Evolutionary conservation across 2,888 invertebrate genomes (phyloP), one percentile per base, ranked within the genome.

Genomic region (Lasioglossum morio): DNA sequence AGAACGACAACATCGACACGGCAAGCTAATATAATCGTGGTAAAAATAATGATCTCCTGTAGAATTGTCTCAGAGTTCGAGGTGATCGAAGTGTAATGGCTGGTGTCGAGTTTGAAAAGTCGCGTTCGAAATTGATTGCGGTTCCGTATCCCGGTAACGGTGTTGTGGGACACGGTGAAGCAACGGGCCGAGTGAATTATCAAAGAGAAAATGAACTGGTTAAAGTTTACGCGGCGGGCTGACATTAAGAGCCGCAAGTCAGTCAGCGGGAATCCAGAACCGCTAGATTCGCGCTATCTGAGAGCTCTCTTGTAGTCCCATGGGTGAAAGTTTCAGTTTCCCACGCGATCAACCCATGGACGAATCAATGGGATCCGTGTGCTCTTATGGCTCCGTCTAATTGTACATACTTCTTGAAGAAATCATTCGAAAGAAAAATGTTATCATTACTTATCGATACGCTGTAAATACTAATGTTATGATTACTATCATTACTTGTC

Each of bases 271-370:
- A 57, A 81, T 78, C 48, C 75, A 90, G 90, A 92, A 88, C 90
- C 91, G 87, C 89, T 91, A 90, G 88, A 91, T 89, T 90, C 87
- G 85, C 88, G 87, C 88, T 85, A 85, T 90, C 87, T 75, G 85
- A 85, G 84, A 86, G 84, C 87, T 88, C 88, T 89, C 90, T 88
- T 89, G 86, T 90, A 87, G 88, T 92, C 93, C 89, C 91, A 91
- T 92, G 93, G 93, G 94, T 94, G 94, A 94, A 94, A 94, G 94
- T 94, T 93, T 90, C 92, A 91, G 93, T 93, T 94, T 94, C 94
- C 93, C 94, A 94, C 93, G 92, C 90, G 80, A 85, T 81, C 85
- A 53, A 72, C 85, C 73, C 27, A 57, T 74, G 46, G 19, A 75
- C 72, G 74, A 85, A 85, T 86, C 85, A 85, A 83, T 87, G 87